Base-by-base conservation (phyloP, 2,113 vertebrate species). In the Epinephelus lanceolatus region DNA sequence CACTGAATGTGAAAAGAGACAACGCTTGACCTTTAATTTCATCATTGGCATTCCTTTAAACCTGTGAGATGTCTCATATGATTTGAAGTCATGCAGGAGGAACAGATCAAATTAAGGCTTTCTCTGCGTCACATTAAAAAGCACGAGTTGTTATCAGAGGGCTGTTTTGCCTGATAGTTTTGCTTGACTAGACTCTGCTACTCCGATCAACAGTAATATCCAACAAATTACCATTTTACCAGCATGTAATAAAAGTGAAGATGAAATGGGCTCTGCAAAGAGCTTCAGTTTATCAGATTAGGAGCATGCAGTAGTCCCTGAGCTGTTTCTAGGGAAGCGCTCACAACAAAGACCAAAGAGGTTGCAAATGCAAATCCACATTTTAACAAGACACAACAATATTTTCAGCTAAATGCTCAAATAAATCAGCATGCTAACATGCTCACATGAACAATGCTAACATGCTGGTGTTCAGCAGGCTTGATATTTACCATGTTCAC, bases 351-450 rank as follows among this genome's bases (percentile, higher is more conserved):
- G 18, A 52, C 65, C 66, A 74, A 86, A 80, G 76, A 89, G 89
- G 88, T 70, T 62, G 89, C 81, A 93, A 90, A 80, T 68, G 90
- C 80, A 93, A 91, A 87, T 76, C 83, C 47, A 53, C n/a, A 60
- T 59, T 59, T 51, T 65, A 72, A 72, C 10, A 59, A 37, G 60
- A 62, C 19, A 27, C n/a, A 9, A 19, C 1, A 14, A 0, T 62
- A 4, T 33, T 62, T 37, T 62, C 25, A 37, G 19, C 19, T 18
- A 53, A 52, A 53, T 25, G 18, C 45, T 33, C 1, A 33, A 69
- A 67, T 49, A 15, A 47, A 30, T 21, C 42, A 49, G 25, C 52
- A 27, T 49, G 25, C 45, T 11, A 18, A 49, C 55, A 17, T 30
- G 71, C 42, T 33, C 57, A 63, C 14, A 23, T 21, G 30, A 52